A percentile compares a stretch with the other conserved stretches of the same genome.
Conservation (phyloP, 2,113 vertebrate genomes). For the Mobula hypostoma region DNA sequence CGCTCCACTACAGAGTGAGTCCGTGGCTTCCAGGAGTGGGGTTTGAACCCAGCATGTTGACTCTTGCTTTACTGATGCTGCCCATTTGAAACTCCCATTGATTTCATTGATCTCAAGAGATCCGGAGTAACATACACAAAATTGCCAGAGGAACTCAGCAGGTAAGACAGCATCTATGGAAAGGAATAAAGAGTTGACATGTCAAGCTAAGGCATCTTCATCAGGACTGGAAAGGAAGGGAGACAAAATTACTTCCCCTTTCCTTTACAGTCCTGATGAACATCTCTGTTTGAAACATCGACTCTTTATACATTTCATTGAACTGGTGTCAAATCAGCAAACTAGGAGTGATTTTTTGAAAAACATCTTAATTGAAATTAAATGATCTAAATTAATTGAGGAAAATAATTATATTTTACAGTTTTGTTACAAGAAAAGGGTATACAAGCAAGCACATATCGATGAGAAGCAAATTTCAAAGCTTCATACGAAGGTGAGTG, state of each 20-base stretch:
- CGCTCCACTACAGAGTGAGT: neutral
- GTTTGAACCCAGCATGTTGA: neutral
- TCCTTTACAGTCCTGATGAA: too few species aligned
- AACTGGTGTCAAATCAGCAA: neutral
- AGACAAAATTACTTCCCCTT: too few species aligned
- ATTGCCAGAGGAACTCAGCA: too few species aligned
- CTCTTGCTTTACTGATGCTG: neutral
- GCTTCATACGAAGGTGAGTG: conserved; percentile 64
- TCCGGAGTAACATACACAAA: too few species aligned
- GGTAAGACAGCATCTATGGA: too few species aligned
- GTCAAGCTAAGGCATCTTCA: too few species aligned
- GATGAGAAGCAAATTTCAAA: conserved; percentile 71
- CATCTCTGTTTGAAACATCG: too few species aligned
- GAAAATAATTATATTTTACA: conserved; percentile 43
- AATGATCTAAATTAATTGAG: neutral
- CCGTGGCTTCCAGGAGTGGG: neutral
- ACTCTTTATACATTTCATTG: neutral
- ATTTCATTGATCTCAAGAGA: neutral
- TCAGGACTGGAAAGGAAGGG: too few species aligned
- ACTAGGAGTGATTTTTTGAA: neutral
- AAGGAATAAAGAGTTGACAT: too few species aligned
- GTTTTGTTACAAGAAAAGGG: conserved; percentile 71
- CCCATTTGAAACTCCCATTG: neutral
- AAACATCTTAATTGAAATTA: too few species aligned
- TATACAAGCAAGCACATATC: conserved; percentile 59